Evolutionary conservation across 2,797 vertebrate genomes (phyloP).

Genomic region (Acanthopagrus latus): DNA sequence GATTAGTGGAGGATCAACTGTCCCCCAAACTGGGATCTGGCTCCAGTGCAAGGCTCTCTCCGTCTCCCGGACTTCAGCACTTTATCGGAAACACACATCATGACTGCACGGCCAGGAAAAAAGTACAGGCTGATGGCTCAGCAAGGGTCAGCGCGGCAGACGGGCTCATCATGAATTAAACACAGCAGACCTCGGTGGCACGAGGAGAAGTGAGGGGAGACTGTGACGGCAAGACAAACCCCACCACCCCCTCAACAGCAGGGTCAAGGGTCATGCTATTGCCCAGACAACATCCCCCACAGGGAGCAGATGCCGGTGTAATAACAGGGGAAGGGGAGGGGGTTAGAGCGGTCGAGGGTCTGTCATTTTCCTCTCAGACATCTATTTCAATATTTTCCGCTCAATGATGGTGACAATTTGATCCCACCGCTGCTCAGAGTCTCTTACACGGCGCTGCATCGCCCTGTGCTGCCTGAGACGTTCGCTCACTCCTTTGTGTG

Average conservation of each 20-base stretch:
- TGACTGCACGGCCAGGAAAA: constrained; percentile 28
- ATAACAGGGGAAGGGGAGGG: background rate
- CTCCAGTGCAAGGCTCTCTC: constrained; percentile 38
- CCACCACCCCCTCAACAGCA: constrained; percentile 9
- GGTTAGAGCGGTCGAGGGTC: constrained; percentile 27
- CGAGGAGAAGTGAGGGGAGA: constrained; percentile 14
- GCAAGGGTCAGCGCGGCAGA: constrained; percentile 52
- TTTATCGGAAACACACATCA: constrained; percentile 25
- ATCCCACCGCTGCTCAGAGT: constrained; percentile 59
- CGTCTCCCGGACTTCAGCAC: constrained; percentile 43
- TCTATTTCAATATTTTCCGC: constrained; percentile 42
- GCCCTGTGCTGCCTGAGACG: constrained; percentile 41
- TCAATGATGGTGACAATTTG: constrained; percentile 31
- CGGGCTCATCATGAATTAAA: constrained; percentile 66
- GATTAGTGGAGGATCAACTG: constrained; percentile 72
- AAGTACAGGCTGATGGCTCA: constrained; percentile 40
- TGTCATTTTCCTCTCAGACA: constrained; percentile 21
- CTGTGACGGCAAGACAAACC: constrained; percentile 10
- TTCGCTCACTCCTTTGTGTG: constrained; percentile 56
- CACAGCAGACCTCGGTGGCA: constrained; percentile 30
- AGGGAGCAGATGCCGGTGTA: constrained; percentile 51
- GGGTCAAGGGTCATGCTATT: constrained; percentile 58
- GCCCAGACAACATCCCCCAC: constrained; percentile 44
- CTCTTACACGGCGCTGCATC: constrained; percentile 34
- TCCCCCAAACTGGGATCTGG: constrained; percentile 60